Conservation (phyloP, 2,888 invertebrate genomes). For the Meghimatium bilineatum region DNA sequence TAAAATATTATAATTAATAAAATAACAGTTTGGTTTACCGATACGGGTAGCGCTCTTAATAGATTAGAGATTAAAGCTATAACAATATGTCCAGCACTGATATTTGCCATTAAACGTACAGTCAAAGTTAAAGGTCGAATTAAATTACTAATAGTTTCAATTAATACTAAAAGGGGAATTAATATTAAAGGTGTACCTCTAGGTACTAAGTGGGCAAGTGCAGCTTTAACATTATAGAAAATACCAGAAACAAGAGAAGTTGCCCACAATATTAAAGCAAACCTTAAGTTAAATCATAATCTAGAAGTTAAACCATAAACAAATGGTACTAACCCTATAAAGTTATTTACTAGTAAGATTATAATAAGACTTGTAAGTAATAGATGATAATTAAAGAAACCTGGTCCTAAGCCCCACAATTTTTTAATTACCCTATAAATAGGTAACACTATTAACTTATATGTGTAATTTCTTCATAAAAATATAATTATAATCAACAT, state of each 20-base stretch:
- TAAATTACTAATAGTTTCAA: constrained; percentile 86
- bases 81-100: constrained; percentile 85
- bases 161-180: constrained; percentile 86
- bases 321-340: constrained; percentile 84
- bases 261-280: constrained; percentile 83
- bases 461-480: neutral
- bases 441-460: too few relatives aligned
- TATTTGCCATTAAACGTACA: constrained; percentile 86
- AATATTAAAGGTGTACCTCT: constrained; percentile 82
- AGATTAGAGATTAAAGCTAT: constrained; percentile 81
- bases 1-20: constrained; percentile 48
- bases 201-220: constrained; percentile 84
- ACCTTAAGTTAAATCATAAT: constrained; percentile 80
- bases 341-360: constrained; percentile 80
- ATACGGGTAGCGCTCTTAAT: neutral
- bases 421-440: too few relatives aligned
- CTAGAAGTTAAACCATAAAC: constrained; percentile 85
- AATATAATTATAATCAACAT: neutral
- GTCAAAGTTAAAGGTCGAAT: constrained; percentile 85
- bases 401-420: too few relatives aligned
- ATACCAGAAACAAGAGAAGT: constrained; percentile 83
- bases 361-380: neutral
- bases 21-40: neutral
- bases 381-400: neutral
- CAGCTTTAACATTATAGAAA: constrained; percentile 82